Evolutionary conservation across 2,113 vertebrate genomes (phyloP).

Genomic region (Rallus limicola): DNA sequence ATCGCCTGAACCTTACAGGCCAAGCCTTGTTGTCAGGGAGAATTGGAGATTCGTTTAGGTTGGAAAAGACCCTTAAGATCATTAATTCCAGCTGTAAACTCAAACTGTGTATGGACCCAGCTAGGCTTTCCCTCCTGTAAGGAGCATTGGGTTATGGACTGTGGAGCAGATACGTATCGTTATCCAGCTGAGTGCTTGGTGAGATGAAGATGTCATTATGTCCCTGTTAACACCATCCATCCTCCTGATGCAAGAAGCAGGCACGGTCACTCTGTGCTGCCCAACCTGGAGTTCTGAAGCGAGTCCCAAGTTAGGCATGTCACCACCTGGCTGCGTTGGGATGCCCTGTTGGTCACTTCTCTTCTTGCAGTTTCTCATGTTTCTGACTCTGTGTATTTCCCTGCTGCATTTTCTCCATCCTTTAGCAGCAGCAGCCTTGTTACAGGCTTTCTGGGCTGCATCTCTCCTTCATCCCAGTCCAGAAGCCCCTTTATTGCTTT

Average conservation of each 20-base stretch:
- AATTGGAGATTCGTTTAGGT: too few relatives aligned
- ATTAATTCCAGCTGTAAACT: neutral
- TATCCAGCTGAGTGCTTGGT: neutral
- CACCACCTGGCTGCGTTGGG: neutral
- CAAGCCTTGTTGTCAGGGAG: neutral
- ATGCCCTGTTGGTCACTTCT: neutral
- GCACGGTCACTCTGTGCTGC: accelerated
- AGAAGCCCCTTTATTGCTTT: neutral
- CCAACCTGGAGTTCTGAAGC: neutral
- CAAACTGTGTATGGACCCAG: neutral
- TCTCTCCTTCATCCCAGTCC: neutral
- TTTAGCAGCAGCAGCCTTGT: neutral
- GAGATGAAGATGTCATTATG: neutral
- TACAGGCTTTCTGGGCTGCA: neutral
- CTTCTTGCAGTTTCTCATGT: neutral
- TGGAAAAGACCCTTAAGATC: too few relatives aligned
- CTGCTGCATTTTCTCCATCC: neutral
- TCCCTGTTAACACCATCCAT: neutral
- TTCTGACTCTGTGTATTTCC: neutral
- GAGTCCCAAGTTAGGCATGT: neutral
- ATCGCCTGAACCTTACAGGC: neutral
- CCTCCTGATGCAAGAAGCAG: neutral
- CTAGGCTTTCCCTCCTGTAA: too few relatives aligned
- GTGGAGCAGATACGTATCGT: neutral
- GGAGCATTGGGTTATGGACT: neutral